Conservation (phyloP, 2,888 invertebrate genomes). For the Galeopsomyia nigrocyanea region DNA sequence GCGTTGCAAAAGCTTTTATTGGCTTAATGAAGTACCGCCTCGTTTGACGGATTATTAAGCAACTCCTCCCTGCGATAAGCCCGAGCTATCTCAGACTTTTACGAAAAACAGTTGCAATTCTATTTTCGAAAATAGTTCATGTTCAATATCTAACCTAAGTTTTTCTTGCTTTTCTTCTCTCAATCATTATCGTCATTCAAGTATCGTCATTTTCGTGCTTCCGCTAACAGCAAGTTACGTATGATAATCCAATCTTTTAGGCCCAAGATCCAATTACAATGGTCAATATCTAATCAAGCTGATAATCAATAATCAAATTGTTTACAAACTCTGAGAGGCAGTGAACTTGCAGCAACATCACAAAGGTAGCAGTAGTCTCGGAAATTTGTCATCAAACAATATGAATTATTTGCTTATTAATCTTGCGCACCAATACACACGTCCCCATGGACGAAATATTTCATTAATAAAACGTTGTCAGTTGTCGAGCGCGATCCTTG, state of each 20-base stretch:
- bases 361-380: conserved; percentile 3
- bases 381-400: conserved; percentile 40
- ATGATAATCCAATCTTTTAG: too few species aligned
- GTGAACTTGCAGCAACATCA: background rate
- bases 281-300: background rate
- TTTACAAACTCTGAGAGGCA: conserved; percentile 9
- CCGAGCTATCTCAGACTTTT: too few species aligned
- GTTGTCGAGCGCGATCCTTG: background rate
- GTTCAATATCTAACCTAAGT: too few species aligned
- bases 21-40: too few species aligned
- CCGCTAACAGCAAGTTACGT: too few species aligned
- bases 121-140: background rate
- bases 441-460: conserved; percentile 16
- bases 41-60: too few species aligned
- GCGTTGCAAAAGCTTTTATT: background rate
- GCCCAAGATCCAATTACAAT: too few species aligned
- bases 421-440: conserved; percentile 10
- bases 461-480: conserved; percentile 36
- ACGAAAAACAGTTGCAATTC: too few species aligned
- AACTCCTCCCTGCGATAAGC: too few species aligned
- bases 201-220: too few species aligned
- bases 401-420: conserved; percentile 43
- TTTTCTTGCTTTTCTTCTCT: too few species aligned
- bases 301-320: conserved; percentile 24
- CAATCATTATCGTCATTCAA: too few species aligned